A percentile compares a stretch with the other conserved stretches of the same genome.
phyloP scores from a whole-genome alignment of 2,888 invertebrate genomes.

The Graphium colonna region DNA sequence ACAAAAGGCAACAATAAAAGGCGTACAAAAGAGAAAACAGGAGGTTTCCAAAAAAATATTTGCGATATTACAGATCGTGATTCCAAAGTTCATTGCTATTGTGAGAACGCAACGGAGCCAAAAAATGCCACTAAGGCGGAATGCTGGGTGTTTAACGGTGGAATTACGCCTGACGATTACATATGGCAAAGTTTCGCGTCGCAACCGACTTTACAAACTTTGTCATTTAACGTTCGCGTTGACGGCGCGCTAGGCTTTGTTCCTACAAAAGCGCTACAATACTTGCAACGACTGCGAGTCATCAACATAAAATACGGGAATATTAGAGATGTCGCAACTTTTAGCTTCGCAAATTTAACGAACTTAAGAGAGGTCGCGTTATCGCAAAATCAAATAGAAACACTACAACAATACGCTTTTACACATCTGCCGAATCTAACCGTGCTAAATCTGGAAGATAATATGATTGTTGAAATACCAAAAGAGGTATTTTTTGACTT shows the following conservation, averaged over 20 bases:
- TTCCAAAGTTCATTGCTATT: slow-evolving; percentile 84
- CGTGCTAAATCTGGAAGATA: slow-evolving; percentile 86
- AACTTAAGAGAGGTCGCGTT: slow-evolving; percentile 84
- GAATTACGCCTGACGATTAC: slow-evolving; percentile 83
- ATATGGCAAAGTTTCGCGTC: slow-evolving; percentile 88
- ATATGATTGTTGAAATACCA: slow-evolving; percentile 87
- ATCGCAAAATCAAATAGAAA: no score
- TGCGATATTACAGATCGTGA: slow-evolving; percentile 79
- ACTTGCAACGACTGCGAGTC: slow-evolving; percentile 82
- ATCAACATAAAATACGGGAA: slow-evolving; percentile 85
- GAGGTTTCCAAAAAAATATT: slow-evolving; percentile 76
- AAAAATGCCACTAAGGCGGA: no score
- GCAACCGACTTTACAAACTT: slow-evolving; percentile 84
- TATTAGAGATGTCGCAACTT: slow-evolving; percentile 84
- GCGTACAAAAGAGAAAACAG: slow-evolving; percentile 67
- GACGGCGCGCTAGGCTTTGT: slow-evolving; percentile 86
- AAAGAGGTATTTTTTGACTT: slow-evolving; percentile 86
- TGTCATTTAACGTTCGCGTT: slow-evolving; percentile 88
- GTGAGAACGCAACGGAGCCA: slow-evolving; percentile 77
- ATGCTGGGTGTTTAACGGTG: no score
- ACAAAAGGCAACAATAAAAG: slow-evolving; percentile 68
- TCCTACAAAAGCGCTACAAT: slow-evolving; percentile 84
- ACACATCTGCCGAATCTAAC: slow-evolving; percentile 85
- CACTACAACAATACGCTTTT: slow-evolving; percentile 86
- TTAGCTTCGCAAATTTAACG: slow-evolving; percentile 87